Evolutionary conservation across 2,797 vertebrate species (phyloP).

Genomic region (Okamejei kenojei): DNA sequence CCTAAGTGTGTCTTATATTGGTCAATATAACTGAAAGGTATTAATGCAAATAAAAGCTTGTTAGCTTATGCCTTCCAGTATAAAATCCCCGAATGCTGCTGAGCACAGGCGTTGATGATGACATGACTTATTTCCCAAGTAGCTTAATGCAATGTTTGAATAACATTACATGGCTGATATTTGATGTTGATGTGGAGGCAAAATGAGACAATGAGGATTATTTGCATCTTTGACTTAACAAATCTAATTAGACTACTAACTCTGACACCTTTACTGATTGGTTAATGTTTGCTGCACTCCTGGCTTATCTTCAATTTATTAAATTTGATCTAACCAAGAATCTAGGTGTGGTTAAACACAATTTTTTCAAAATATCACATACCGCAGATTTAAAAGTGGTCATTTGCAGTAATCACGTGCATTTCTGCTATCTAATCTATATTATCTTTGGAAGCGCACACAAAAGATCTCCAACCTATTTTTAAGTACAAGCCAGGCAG

Average conservation of each 20-base stretch:
- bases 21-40: background rate
- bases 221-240: background rate
- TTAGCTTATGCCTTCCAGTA: background rate
- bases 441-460: slow-evolving; percentile 31
- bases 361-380: background rate
- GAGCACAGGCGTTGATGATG: background rate
- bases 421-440: slow-evolving; percentile 34
- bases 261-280: background rate
- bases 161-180: background rate
- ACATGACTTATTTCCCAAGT: background rate
- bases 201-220: background rate
- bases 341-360: background rate
- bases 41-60: background rate
- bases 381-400: slow-evolving; percentile 38
- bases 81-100: background rate
- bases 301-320: background rate
- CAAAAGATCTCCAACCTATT: slow-evolving; percentile 40
- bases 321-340: background rate
- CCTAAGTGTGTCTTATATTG: background rate
- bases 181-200: background rate
- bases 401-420: slow-evolving; percentile 37
- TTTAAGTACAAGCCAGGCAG: slow-evolving; percentile 43
- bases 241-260: background rate
- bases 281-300: background rate
- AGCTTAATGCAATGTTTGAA: background rate